Evolutionary conservation across 1,140 invertebrate species (phyloP), one percentile per base, ranked within the genome.

Genomic region (Zaprionus ghesquierei): DNA sequence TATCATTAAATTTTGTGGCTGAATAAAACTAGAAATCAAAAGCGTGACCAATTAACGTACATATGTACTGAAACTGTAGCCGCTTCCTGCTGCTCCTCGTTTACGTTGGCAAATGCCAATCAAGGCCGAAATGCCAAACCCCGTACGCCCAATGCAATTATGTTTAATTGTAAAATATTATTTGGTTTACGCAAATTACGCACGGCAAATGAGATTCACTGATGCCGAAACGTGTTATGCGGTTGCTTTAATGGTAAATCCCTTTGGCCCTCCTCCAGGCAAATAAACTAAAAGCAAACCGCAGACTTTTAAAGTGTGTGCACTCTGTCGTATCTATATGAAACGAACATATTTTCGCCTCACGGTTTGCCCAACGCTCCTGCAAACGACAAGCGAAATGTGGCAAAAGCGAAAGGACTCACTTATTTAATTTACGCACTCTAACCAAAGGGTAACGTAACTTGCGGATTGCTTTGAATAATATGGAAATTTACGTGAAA

Each of bases 81-180:
- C 1, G 1, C 31, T 8, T 9, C 10, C 4, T 5, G 3, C 13
- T n/a, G n/a, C n/a, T n/a, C 5, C 33, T n/a, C 5, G 0, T 10
- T 1, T 2, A 13, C 13, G 13, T n/a, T 35, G 62, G 63, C 41
- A 74, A 77, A 85, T 75, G 63, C 62, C 46, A 73, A 72, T 69
- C 75, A 85, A 69, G 55, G 15, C 5, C 55, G 29, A 60, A n/a
- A 38, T 35, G 49, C 23, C 35, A 60, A 46, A 22, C 20, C 31
- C 63, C 53, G 50, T 70, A 75, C 70, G 74, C 60, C 62, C 66
- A 81, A 85, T 75, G 75, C 82, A 85, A 85, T 85, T 87, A 85
- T 78, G 65, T 78, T 87, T 86, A 86, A 85, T 81, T 81, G 82
- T 75, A 58, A 81, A 87, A 75, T 87, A 85, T 85, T 85, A 81